Conservation (phyloP, 1,140 invertebrate genomes). For the Laupala kohalensis region DNA sequence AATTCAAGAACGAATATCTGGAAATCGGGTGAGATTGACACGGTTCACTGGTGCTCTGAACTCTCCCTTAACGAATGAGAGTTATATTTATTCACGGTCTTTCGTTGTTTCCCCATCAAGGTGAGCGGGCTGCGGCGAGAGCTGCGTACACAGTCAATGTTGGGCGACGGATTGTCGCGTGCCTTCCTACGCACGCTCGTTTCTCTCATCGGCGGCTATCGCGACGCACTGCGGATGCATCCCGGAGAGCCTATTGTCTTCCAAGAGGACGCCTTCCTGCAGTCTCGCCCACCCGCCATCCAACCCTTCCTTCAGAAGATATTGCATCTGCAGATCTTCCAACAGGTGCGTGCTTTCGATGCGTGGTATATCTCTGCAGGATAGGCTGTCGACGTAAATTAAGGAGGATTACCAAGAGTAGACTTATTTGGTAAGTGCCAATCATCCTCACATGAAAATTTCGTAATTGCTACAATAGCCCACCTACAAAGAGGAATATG, state of each 20-base stretch:
- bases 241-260: slow-evolving; percentile 75
- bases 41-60: too few relatives aligned
- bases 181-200: slow-evolving; percentile 83
- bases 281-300: slow-evolving; percentile 62
- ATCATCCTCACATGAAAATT: too few relatives aligned
- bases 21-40: too few relatives aligned
- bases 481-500: too few relatives aligned
- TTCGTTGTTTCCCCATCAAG: slow-evolving; percentile 27
- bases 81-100: too few relatives aligned
- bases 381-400: too few relatives aligned
- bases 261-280: slow-evolving; percentile 70
- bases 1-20: too few relatives aligned
- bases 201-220: slow-evolving; percentile 82
- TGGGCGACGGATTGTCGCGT: slow-evolving; percentile 80
- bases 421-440: too few relatives aligned
- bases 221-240: slow-evolving; percentile 73
- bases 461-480: too few relatives aligned
- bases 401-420: too few relatives aligned
- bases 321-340: slow-evolving; percentile 87
- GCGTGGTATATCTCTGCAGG: too few relatives aligned
- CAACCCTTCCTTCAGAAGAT: slow-evolving; percentile 82
- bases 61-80: too few relatives aligned
- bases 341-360: slow-evolving; percentile 59
- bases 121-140: slow-evolving; percentile 52
- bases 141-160: slow-evolving; percentile 51